Base-by-base conservation (phyloP, 2,113 vertebrate genomes). In the Cichladusa arquata region DNA sequence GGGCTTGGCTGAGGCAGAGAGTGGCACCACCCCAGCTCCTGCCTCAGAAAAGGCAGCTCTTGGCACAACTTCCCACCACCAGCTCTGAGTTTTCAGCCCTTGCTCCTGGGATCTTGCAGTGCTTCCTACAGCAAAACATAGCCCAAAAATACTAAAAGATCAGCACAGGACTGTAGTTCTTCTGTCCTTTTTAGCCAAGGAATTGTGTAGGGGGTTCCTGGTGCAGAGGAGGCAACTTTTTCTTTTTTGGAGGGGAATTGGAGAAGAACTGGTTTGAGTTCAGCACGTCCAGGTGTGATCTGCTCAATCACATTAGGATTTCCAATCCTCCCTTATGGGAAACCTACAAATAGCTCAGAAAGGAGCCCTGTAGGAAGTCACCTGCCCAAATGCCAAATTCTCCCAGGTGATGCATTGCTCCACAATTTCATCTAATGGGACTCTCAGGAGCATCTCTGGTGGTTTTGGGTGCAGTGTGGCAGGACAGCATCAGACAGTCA, bases 201-300 rank as follows among this genome's bases (percentile, higher is more conserved):
- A 53, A 66, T 14, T 18, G 19, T 0, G 0, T 2, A 12, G 2
- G 2, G 19, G 6, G 19, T 3, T 81, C 64, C 58, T 66, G 23
- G 14, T 61, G 16, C 3, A 19, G 8, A 23, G 17, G 11, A 77
- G 14, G 5, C 2, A 57, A 28, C 1, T 5, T 42, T n/a, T 54
- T 38, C 26, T 36, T 33, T n/a, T 28, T 15, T 12, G 44, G 2
- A 4, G 45, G 42, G 14, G 5, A 62, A 34, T 5, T 51, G 78
- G 36, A 81, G 42, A 72, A 79, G 8, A 15, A 48, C 14, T 19
- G 7, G 16, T 40, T 69, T 65, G 53, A 34, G 23, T 73, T 58
- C 71, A 73, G 47, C 58, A 29, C 10, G 29, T 53, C 25, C 6
- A 20, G 53, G 34, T 31, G 6, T 13, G 23, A 56, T 17, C 58